Conservation (phyloP, 2,888 invertebrate genomes). For the Criorhina ranunculi region DNA sequence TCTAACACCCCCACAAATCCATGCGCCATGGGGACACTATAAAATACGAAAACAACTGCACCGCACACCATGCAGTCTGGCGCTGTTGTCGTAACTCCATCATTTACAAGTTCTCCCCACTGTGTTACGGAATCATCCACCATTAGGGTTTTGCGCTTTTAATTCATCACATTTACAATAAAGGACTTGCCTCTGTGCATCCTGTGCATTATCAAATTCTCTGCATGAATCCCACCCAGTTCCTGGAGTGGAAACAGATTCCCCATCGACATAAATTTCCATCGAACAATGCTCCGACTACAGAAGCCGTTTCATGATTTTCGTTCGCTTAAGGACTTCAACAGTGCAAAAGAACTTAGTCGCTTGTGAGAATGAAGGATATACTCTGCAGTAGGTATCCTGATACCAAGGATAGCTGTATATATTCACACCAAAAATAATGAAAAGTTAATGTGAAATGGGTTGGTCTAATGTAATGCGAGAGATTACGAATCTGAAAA, state of each 20-base stretch:
- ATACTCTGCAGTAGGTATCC: background rate
- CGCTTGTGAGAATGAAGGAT: background rate
- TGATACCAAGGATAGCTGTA: background rate
- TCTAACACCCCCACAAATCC: no score
- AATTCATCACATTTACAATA: conserved; percentile 47
- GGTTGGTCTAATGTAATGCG: background rate
- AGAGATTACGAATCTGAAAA: background rate
- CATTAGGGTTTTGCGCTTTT: conserved; percentile 35
- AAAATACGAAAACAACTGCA: background rate
- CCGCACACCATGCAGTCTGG: background rate
- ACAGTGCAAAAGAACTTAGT: conserved; percentile 18
- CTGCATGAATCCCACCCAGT: conserved; percentile 21
- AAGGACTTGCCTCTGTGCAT: conserved; percentile 25
- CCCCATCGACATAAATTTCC: conserved; percentile 52
- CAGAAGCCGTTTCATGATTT: conserved; percentile 7
- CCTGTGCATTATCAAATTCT: conserved; percentile 50
- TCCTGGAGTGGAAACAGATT: background rate
- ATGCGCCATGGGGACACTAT: no score
- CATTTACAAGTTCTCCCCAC: background rate
- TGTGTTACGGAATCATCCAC: conserved; percentile 10
- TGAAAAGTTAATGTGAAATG: conserved; percentile 7
- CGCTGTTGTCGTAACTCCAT: conserved; percentile 14
- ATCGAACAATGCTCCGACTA: conserved; percentile 49
- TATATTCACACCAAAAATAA: background rate
- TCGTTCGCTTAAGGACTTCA: conserved; percentile 28